phyloP scores from a whole-genome alignment of 2,797 vertebrate genomes.

The Pangasius larnaudii region DNA sequence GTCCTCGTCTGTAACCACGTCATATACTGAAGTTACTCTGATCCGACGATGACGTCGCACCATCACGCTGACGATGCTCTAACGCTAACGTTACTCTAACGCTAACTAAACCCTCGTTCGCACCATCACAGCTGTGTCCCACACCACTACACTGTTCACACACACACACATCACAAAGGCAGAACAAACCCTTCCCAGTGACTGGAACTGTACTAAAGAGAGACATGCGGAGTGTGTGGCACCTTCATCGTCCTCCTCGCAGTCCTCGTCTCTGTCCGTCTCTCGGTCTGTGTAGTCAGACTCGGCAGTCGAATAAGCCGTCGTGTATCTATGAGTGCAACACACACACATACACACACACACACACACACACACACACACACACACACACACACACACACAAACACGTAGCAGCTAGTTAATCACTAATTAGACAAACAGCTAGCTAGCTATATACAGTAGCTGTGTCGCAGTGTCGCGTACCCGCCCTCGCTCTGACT shows the following conservation, averaged over 20 bases:
- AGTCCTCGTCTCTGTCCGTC: slow-evolving; percentile 80
- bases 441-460: not conserved
- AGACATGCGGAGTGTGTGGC: not conserved
- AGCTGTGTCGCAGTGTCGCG: not conserved
- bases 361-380: too few species aligned
- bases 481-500: slow-evolving; percentile 62
- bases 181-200: not conserved
- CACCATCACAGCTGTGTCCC: too few species aligned
- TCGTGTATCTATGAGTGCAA: slow-evolving; percentile 80
- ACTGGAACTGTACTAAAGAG: not conserved
- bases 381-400: too few species aligned
- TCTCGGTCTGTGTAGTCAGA: slow-evolving; percentile 88
- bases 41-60: too few species aligned
- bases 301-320: slow-evolving; percentile 84
- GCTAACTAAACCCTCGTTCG: not conserved
- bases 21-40: not conserved
- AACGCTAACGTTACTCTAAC: not conserved
- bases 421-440: too few species aligned
- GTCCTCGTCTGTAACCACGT: slow-evolving; percentile 64
- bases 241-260: slow-evolving; percentile 77
- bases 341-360: too few species aligned
- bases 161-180: not conserved
- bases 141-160: not conserved
- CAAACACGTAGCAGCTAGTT: too few species aligned
- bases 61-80: not conserved